Percentiles rank a stretch among this genome's conserved stretches.
These are phyloP conservation scores for Lepidurus packardi DNA, from an alignment of 1,140 invertebrate genomes.

Conservation along the genomic window DNA sequence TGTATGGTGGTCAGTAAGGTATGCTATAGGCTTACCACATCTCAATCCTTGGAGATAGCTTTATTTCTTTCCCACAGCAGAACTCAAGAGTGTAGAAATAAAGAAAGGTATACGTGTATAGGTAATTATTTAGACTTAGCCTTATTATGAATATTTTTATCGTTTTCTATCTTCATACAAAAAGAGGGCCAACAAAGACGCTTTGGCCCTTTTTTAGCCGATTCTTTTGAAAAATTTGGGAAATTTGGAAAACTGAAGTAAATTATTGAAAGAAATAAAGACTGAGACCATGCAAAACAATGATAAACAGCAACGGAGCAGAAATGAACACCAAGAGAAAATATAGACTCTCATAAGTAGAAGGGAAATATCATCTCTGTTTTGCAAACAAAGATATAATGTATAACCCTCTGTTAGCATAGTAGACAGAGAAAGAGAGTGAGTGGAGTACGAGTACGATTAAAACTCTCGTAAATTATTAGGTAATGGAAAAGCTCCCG, in stretches of 20 bases:
- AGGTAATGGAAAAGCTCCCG: background rate
- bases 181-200: too few relatives aligned
- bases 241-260: background rate
- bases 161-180: background rate
- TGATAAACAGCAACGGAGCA: background rate
- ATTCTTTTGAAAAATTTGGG: background rate
- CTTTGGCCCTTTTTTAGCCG: too few relatives aligned
- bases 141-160: background rate
- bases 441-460: too few relatives aligned
- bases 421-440: background rate
- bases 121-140: background rate
- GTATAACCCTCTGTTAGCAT: background rate
- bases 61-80: background rate
- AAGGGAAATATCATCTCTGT: slow-evolving; percentile 6
- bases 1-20: background rate
- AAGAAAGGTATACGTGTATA: background rate
- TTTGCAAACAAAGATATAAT: background rate
- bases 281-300: background rate
- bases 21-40: background rate
- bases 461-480: background rate
- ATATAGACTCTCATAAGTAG: background rate
- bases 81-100: background rate
- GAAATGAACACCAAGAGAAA: background rate
- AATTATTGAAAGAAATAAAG: background rate
- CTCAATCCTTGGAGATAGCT: background rate